Conservation (phyloP, 2,797 vertebrate species). For the Artibeus jamaicensis region DNA sequence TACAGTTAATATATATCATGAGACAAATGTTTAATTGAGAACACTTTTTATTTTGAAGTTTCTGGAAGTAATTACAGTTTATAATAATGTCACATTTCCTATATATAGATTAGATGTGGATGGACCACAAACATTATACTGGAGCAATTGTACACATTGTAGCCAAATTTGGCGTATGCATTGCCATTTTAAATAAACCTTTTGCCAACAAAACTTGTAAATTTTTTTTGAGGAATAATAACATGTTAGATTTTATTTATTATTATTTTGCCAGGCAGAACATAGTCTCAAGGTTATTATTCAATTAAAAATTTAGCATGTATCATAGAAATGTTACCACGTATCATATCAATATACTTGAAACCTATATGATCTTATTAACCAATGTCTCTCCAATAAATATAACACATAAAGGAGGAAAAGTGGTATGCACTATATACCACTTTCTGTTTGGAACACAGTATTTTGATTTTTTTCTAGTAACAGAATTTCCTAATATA, state of each 20-base stretch:
- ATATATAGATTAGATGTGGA: not conserved
- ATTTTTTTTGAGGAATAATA: conserved; percentile 25
- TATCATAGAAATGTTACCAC: not conserved
- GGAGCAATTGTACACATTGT: conserved; percentile 35
- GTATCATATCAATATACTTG: no score
- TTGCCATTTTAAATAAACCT: conserved; percentile 31
- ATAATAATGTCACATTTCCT: conserved; percentile 18
- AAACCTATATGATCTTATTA: not conserved
- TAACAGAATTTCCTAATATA: conserved; percentile 20
- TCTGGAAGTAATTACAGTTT: conserved; percentile 49
- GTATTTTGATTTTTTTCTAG: conserved; percentile 2
- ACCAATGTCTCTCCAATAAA: not conserved
- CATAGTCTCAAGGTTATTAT: not conserved
- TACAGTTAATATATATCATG: conserved; percentile 59
- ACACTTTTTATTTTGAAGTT: conserved; percentile 44
- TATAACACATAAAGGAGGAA: no score
- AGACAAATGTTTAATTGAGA: conserved; percentile 60
- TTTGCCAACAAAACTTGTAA: conserved; percentile 30
- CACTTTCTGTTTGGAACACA: not conserved
- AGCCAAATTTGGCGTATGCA: not conserved
- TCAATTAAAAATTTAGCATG: conserved; percentile 14
- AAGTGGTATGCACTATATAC: no score
- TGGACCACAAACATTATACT: not conserved
- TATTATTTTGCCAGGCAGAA: conserved; percentile 39
- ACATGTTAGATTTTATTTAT: conserved; percentile 50